Evolutionary conservation across 2,113 vertebrate genomes (phyloP).

Genomic region (Macquaria australasica): DNA sequence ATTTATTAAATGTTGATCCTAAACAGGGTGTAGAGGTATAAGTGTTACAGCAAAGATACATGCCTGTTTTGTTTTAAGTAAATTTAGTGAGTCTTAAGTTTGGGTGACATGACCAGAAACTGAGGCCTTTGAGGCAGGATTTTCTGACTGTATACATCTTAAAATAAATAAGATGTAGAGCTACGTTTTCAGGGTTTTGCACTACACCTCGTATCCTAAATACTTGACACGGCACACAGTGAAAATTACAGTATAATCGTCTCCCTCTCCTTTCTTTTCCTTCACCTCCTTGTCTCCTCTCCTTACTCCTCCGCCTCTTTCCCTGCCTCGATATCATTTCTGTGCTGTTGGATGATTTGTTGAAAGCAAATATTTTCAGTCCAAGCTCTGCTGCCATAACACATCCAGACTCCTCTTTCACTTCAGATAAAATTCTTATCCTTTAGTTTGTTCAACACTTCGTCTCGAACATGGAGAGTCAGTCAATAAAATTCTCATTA

Average conservation of each 20-base stretch:
- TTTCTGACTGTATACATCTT: not conserved
- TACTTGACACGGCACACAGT: not conserved
- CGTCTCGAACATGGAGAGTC: not conserved
- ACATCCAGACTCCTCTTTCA: not conserved
- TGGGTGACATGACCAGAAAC: not conserved
- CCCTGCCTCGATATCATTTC: no score
- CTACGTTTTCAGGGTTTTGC: not conserved
- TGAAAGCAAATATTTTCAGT: not conserved
- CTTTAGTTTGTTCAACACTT: not conserved
- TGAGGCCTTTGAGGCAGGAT: no score
- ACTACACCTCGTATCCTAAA: not conserved
- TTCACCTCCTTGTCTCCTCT: not conserved
- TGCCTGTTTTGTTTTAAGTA: not conserved
- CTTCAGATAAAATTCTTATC: not conserved
- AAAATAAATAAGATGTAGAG: not conserved
- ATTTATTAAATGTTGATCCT: not conserved
- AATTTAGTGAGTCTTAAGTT: no score
- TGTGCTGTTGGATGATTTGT: not conserved
- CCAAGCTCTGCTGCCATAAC: not conserved
- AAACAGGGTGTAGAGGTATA: not conserved
- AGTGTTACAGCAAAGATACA: not conserved
- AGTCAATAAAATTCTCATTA: not conserved
- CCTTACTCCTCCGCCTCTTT: not conserved
- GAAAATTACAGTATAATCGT: not conserved
- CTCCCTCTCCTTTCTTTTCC: not conserved